phyloP scores from a whole-genome alignment of 64 coral and sea anemone genomes.

The Dendrophyllia cribrosa region DNA sequence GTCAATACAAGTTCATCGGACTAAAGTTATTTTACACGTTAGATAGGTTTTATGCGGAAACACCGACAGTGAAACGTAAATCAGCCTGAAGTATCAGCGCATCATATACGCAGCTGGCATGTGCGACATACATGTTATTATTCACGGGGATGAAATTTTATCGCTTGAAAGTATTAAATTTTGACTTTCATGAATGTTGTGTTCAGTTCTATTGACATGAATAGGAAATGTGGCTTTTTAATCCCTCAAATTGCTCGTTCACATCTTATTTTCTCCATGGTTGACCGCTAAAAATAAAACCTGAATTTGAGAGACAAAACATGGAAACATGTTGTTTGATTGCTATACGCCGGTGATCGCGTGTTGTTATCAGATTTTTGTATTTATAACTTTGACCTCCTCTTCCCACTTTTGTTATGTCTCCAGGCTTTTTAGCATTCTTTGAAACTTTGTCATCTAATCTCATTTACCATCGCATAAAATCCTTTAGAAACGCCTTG shows the following conservation, averaged over 20 bases:
- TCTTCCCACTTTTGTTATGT: neutral
- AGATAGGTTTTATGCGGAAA: neutral
- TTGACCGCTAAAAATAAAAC: neutral
- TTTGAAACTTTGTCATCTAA: neutral
- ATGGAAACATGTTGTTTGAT: too few relatives aligned
- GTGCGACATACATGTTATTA: neutral
- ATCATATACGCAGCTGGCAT: neutral
- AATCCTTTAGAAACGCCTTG: neutral
- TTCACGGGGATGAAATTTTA: constrained; percentile 10
- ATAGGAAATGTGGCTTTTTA: too few relatives aligned
- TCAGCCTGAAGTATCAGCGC: neutral
- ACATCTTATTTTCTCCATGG: neutral
- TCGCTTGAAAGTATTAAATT: neutral
- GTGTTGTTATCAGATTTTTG: neutral
- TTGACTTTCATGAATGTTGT: neutral
- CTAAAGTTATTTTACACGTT: neutral
- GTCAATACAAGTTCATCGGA: neutral
- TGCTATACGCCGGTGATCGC: neutral
- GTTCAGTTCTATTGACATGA: neutral
- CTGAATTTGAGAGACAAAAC: neutral
- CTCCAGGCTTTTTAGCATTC: neutral
- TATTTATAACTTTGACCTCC: neutral
- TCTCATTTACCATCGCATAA: neutral
- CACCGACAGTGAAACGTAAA: neutral
- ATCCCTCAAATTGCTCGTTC: too few relatives aligned